phyloP scores from a whole-genome alignment of 2,797 vertebrate species.

The Galagoides demidoff region DNA sequence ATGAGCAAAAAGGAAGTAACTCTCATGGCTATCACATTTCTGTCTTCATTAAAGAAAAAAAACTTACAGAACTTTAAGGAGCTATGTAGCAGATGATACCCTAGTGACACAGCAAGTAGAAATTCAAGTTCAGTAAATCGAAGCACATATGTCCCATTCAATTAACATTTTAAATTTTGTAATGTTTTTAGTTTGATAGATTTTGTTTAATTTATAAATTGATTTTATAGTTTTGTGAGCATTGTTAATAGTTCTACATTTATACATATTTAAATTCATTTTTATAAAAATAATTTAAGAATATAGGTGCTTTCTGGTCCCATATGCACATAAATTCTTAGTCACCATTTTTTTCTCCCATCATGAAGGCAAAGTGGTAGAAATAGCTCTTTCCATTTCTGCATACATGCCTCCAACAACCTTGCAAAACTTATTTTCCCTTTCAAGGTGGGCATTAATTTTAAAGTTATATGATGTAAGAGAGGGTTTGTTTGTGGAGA shows the following conservation, averaged over 20 bases:
- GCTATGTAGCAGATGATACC: neutral
- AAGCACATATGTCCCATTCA: neutral
- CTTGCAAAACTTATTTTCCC: neutral
- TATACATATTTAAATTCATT: neutral
- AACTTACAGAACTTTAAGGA: neutral
- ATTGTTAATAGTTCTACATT: neutral
- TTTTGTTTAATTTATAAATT: slow-evolving; percentile 17
- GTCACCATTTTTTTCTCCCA: neutral
- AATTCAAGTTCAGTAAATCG: slow-evolving; percentile 28
- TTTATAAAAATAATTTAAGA: neutral
- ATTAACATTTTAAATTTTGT: neutral
- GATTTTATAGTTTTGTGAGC: neutral
- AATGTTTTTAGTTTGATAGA: neutral
- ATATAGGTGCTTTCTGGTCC: neutral
- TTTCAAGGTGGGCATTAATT: neutral
- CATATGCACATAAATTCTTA: neutral
- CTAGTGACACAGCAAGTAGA: neutral
- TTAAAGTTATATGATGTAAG: neutral
- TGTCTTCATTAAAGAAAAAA: neutral
- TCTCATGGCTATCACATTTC: neutral
- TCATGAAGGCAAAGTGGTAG: neutral
- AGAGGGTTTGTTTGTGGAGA: neutral
- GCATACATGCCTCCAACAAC: neutral
- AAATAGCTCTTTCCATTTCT: neutral
- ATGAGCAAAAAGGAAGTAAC: neutral